Conservation (phyloP, 2,113 vertebrate genomes). For the Galemys pyrenaicus region DNA sequence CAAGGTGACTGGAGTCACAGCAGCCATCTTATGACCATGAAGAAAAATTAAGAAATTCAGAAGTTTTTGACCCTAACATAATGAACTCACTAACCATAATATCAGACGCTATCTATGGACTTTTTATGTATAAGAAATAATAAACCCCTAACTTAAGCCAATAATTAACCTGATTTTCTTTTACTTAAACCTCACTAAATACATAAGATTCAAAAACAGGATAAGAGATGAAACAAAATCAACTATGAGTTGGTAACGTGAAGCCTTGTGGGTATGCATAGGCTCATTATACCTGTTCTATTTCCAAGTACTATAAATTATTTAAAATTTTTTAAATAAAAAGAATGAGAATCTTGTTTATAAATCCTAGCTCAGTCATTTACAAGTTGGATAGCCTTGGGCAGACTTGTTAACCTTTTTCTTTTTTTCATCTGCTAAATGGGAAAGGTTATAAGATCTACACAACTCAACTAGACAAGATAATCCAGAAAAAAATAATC, state of each 20-base stretch:
- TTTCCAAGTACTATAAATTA: constrained; percentile 38
- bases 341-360: constrained; percentile 4
- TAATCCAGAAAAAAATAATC: constrained; percentile 2
- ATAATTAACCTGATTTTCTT: not conserved
- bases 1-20: not conserved
- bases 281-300: not conserved
- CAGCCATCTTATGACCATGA: not conserved
- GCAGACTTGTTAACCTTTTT: constrained; percentile 27
- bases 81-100: not conserved
- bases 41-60: constrained; percentile 19
- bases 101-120: not conserved
- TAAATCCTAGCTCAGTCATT: constrained; percentile 23
- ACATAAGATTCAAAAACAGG: not conserved
- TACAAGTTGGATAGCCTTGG: not conserved
- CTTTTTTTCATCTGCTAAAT: constrained; percentile 36
- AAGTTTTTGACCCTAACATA: constrained; percentile 17
- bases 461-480: not conserved
- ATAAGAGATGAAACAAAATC: constrained; percentile 29
- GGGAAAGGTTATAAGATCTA: not conserved
- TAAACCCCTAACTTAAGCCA: not conserved
- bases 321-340: constrained; percentile 28
- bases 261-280: not conserved
- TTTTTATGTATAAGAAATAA: not conserved
- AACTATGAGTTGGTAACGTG: not conserved
- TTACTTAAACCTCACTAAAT: constrained; percentile 38